Evolutionary conservation across 2,113 vertebrate species (phyloP).

Genomic region (Serranochromis macrocephalus): DNA sequence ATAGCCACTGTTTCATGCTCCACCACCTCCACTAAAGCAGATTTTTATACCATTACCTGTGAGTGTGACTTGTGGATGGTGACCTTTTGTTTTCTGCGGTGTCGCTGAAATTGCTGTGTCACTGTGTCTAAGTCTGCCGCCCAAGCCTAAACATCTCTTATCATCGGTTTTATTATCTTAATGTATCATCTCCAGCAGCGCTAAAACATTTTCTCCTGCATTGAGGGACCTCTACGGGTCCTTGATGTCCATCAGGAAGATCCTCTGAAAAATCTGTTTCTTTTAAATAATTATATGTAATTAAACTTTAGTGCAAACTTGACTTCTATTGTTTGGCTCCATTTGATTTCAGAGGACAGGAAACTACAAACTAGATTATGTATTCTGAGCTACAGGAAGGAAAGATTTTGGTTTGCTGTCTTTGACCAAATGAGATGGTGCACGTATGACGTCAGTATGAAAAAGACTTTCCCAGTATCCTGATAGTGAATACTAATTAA

Average conservation of each 20-base stretch:
- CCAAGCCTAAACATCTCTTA: background rate
- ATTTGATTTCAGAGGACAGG: background rate
- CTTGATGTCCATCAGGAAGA: background rate
- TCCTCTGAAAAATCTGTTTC: background rate
- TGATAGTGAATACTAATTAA: background rate
- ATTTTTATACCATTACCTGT: background rate
- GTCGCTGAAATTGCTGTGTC: background rate
- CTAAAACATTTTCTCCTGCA: background rate
- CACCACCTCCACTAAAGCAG: background rate
- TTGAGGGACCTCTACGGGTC: background rate
- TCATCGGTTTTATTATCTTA: background rate
- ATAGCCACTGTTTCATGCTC: background rate
- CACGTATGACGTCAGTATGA: background rate
- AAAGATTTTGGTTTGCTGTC: background rate
- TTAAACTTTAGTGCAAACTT: background rate
- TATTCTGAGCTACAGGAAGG: background rate
- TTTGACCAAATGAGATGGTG: background rate
- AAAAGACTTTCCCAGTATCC: background rate
- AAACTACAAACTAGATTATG: background rate
- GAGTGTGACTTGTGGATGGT: background rate
- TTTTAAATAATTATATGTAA: background rate
- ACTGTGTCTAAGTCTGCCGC: background rate
- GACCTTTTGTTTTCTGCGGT: background rate
- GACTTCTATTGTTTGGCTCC: background rate
- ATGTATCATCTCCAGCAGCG: background rate